Conservation (phyloP, 2,888 invertebrate species). For the Sarcophaga rosellei region DNA sequence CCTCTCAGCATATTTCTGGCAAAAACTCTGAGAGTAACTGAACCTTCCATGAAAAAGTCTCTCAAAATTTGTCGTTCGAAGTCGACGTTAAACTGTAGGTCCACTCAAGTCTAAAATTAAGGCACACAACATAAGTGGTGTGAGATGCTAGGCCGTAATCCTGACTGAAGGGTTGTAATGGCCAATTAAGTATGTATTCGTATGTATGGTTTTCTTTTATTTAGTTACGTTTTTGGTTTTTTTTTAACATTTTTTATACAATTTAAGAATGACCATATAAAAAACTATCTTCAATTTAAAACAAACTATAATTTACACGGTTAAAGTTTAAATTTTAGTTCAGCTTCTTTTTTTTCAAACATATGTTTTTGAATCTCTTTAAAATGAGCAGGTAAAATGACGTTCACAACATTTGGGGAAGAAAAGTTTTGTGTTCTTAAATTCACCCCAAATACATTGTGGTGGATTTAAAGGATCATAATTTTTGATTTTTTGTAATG, state of each 20-base stretch:
- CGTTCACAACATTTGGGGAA: conserved; percentile 68
- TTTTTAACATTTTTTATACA: conserved; percentile 6
- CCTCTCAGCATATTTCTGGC: too few relatives aligned
- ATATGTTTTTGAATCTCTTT: background rate
- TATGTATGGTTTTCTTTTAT: too few relatives aligned
- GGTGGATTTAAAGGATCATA: conserved; percentile 64
- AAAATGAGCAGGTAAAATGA: conserved; percentile 58
- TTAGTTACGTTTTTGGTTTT: background rate
- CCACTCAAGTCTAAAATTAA: too few relatives aligned
- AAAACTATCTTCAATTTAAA: background rate
- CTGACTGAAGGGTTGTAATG: too few relatives aligned
- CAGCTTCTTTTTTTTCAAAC: background rate
- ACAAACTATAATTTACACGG: background rate
- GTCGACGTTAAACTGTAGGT: too few relatives aligned
- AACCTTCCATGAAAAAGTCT: too few relatives aligned
- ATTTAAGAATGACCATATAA: background rate
- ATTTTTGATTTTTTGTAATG: conserved; percentile 52
- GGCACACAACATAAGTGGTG: too few relatives aligned
- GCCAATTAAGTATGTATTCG: too few relatives aligned
- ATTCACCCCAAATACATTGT: conserved; percentile 66
- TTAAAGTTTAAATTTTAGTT: background rate
- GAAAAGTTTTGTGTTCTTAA: conserved; percentile 49
- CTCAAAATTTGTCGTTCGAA: too few relatives aligned
- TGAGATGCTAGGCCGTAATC: too few relatives aligned
- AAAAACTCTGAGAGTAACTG: too few relatives aligned